Evolutionary conservation across 2,888 invertebrate genomes (phyloP), one percentile per base, ranked within the genome.

Genomic region (Agrochola macilenta): DNA sequence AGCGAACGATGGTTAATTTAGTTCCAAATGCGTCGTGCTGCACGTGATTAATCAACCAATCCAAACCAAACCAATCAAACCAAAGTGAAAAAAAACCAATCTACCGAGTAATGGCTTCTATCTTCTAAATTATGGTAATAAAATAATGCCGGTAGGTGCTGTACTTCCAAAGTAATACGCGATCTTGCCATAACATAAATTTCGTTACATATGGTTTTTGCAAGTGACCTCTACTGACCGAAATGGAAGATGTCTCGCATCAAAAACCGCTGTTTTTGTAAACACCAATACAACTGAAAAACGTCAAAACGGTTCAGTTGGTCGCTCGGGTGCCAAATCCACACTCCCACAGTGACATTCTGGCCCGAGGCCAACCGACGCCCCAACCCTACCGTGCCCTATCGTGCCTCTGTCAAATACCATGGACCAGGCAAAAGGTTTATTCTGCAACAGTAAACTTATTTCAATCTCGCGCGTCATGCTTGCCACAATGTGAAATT

Each of bases 291-390:
- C n/a, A 63, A 63, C 11, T 46, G 17, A 39, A 9, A 58, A 57
- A 74, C 39, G 12, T 81, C 14, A 35, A 12, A 60, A 66, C 14
- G 14, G 30, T 68, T 64, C 23, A 63, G 58, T 70, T 82, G 52
- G 69, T 35, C 30, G 23, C 26, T 66, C 65, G n/a, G 58, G 66
- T 66, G 69, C 65, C 78, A 72, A 86, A 43, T 74, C 65, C 54
- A 63, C 49, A 12, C 57, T n/a, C 60, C 46, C 52, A 39, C 58
- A 14, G 78, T 58, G 69, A 60, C 74, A 69, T 35, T 49, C 83
- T 84, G 87, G 87, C 84, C 39, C 60, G 63, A 23, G 49, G 83
- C 84, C 87, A 84, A 79, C 63, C n/a, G 26, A 17, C 46, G 26
- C 66, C 61, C 57, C 46, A n/a, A 12, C 57, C 26, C 68, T 63